Evolutionary conservation across 2,113 vertebrate species (phyloP).

Genomic region (Syrmaticus mikado): DNA sequence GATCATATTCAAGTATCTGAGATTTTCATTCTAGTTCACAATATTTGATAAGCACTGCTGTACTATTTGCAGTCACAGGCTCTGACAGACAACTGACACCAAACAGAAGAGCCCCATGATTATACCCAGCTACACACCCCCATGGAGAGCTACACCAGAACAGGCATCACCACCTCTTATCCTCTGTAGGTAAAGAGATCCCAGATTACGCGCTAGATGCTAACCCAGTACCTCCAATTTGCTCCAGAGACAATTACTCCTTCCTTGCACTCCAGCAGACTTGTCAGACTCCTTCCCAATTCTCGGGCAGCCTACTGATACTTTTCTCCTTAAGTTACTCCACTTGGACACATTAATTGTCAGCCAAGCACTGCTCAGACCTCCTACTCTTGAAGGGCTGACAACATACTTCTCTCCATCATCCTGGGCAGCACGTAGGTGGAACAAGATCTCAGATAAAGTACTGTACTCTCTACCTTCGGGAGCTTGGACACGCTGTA

Average conservation of each 20-base stretch:
- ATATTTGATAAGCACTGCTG: background rate
- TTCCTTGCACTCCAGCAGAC: background rate
- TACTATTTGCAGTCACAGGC: background rate
- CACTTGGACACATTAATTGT: background rate
- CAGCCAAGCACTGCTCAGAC: conserved; percentile 21
- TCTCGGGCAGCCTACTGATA: background rate
- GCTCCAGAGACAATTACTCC: background rate
- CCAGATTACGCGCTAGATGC: background rate
- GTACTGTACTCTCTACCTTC: background rate
- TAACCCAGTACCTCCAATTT: background rate
- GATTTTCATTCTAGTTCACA: background rate
- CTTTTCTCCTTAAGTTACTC: background rate
- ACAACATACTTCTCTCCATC: conserved; percentile 12
- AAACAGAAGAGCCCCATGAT: background rate
- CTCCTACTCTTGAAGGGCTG: conserved; percentile 43
- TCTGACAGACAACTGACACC: background rate
- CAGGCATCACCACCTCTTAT: background rate
- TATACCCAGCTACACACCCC: background rate
- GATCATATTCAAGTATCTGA: background rate
- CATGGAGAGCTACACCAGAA: background rate
- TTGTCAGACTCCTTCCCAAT: background rate
- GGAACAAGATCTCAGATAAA: conserved; percentile 37
- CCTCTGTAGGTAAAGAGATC: background rate
- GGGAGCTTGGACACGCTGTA: background rate
- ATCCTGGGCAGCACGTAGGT: background rate